Evolutionary conservation across 2,797 vertebrate genomes (phyloP).

Genomic region (Spinus olivaceus): DNA sequence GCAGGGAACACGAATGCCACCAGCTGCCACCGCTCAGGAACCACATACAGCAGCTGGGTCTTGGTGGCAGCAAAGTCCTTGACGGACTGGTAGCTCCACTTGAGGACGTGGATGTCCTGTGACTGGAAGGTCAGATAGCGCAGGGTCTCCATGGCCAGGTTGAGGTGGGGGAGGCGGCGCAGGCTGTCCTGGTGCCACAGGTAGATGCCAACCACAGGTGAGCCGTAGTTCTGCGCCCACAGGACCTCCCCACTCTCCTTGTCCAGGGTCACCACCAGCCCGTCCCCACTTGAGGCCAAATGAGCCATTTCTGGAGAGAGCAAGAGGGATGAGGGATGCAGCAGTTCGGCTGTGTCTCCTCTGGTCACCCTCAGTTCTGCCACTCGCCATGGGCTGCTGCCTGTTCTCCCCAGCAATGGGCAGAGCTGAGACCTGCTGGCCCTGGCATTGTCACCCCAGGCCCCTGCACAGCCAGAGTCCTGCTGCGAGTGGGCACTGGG

Average conservation of each 20-base stretch:
- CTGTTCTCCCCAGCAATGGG: accelerated
- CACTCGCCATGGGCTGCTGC: accelerated
- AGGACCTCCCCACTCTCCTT: slow-evolving; percentile 86
- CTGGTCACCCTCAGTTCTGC: neutral
- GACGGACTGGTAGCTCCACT: slow-evolving; percentile 82
- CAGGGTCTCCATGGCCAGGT: slow-evolving; percentile 90
- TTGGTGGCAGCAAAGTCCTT: slow-evolving; percentile 83
- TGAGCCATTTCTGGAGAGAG: slow-evolving; percentile 85
- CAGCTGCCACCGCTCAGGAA: accelerated
- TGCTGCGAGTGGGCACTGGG: accelerated
- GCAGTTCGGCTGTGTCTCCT: neutral
- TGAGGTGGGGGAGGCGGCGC: slow-evolving; percentile 86
- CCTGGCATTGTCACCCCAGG: neutral
- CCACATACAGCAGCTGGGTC: slow-evolving; percentile 85
- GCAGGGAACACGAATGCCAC: accelerated
- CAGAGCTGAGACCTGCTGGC: accelerated
- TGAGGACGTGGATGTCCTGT: slow-evolving; percentile 80
- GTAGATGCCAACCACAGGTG: slow-evolving; percentile 89
- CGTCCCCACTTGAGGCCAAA: slow-evolving; percentile 89
- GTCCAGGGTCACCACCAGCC: slow-evolving; percentile 91
- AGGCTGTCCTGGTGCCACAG: slow-evolving; percentile 90
- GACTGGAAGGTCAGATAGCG: slow-evolving; percentile 91
- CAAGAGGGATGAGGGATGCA: neutral
- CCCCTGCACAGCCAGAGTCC: neutral
- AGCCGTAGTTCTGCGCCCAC: slow-evolving; percentile 93